Conservation (phyloP, 2,888 invertebrate species). For the Chrysolina americana region DNA sequence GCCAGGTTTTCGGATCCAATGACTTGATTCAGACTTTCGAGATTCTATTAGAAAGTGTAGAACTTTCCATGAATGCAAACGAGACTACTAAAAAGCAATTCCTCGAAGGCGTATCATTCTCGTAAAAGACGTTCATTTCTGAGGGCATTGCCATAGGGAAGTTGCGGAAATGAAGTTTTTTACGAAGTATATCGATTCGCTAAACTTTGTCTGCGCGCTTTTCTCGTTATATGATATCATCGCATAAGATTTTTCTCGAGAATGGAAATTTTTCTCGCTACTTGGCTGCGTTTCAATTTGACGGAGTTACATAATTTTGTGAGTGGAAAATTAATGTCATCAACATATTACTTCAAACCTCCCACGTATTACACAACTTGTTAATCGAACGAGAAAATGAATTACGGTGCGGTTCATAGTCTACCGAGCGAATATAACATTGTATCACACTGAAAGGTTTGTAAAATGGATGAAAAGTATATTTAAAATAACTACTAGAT, state of each 20-base stretch:
- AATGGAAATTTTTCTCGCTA: neutral
- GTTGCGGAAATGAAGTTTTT: neutral
- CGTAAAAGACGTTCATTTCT: neutral
- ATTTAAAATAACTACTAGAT: no score
- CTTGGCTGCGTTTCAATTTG: slow-evolving; percentile 12
- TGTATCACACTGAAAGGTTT: no score
- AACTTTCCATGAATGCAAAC: neutral
- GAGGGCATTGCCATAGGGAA: neutral
- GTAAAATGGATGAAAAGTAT: no score
- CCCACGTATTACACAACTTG: no score
- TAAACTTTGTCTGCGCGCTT: slow-evolving; percentile 1
- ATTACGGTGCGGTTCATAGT: no score
- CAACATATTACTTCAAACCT: no score
- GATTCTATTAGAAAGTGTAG: neutral
- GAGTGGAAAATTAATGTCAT: neutral
- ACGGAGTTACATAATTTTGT: slow-evolving; percentile 4
- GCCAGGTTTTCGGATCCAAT: no score
- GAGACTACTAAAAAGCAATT: neutral
- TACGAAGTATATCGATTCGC: slow-evolving; percentile 11
- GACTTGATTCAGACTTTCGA: neutral
- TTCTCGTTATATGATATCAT: neutral
- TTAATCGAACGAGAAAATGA: no score
- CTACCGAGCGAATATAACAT: no score
- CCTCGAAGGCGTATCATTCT: neutral
- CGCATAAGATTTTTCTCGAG: neutral